Base-by-base conservation (phyloP, 2,888 invertebrate species). In the Drosophila formosana region DNA sequence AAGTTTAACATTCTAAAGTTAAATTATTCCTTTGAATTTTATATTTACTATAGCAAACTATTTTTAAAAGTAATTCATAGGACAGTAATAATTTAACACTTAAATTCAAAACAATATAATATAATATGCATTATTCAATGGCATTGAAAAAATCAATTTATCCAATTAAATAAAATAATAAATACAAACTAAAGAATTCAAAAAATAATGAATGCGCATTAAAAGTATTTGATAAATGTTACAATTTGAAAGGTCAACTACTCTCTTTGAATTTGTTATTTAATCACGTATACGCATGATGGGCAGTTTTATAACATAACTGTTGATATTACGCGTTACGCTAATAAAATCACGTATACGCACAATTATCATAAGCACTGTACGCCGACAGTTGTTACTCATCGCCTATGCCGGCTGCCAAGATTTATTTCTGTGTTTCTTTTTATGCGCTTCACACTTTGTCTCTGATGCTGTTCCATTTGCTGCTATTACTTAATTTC, bases 401-500 rank as follows among this genome's bases (percentile, higher is more conserved):
- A 88, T 83, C 88, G 64, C 56, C 49, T 37, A 25, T 39, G 60
- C 32, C 46, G 32, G 56, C 70, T 82, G 85, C 78, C 82, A 84
- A 80, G 34, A 49, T 45, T 50, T 66, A n/a, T n/a, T 37, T 37
- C n/a, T 32, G 18, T 32, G 9, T 50, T 23, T 37, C 32, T 45
- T 58, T 56, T 63, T 18, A 43, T 26, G 46, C 43, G 46, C 34
- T 39, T 41, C 47, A 39, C 18, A 28, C 25, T 62, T 63, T 53
- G 45, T 53, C 25, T 28, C 45, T 8, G 37, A 37, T 52, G 56
- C 63, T 73, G 68, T 39, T 72, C 58, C 47, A 68, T 77, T 68
- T 74, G 61, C 41, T 37, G 32, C 69, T 70, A 78, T 89, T 87
- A 89, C 82, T 89, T 87, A 87, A 85, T 82, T 75, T 66, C 46